Evolutionary conservation across 2,888 invertebrate genomes (phyloP).

Genomic region (Cinara cedri): DNA sequence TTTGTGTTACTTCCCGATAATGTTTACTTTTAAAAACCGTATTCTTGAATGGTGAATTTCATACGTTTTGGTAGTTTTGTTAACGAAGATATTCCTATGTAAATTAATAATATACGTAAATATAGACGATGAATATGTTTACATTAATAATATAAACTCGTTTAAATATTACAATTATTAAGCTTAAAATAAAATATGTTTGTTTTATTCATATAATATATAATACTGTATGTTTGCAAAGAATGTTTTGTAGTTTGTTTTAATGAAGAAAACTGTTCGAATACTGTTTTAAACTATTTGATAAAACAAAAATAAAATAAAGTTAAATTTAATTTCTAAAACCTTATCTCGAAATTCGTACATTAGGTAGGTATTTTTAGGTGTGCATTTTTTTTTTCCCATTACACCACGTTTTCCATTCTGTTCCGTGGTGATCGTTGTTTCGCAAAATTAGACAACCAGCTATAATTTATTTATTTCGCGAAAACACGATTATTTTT

Average conservation of each 20-base stretch:
- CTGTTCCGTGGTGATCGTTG: not conserved
- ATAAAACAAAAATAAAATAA: no score
- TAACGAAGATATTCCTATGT: not conserved
- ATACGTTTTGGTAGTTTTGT: no score
- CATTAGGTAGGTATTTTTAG: no score
- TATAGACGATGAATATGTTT: not conserved
- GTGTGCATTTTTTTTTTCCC: not conserved
- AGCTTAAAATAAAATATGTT: not conserved
- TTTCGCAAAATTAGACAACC: not conserved
- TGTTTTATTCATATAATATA: not conserved
- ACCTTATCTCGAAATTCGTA: not conserved
- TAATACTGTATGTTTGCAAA: no score
- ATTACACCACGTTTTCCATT: not conserved
- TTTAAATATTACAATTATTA: not conserved
- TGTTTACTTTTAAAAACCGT: not conserved
- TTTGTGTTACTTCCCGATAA: not conserved
- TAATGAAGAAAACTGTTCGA: not conserved
- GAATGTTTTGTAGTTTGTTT: not conserved
- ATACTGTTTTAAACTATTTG: not conserved
- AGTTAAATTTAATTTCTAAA: slow-evolving; percentile 1
- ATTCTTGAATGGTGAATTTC: not conserved
- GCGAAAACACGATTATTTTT: not conserved
- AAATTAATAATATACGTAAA: not conserved
- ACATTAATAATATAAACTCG: slow-evolving; percentile 1
- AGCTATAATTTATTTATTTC: not conserved